phyloP scores from a whole-genome alignment of 2,113 vertebrate genomes.

The Oceanodroma tethys region DNA sequence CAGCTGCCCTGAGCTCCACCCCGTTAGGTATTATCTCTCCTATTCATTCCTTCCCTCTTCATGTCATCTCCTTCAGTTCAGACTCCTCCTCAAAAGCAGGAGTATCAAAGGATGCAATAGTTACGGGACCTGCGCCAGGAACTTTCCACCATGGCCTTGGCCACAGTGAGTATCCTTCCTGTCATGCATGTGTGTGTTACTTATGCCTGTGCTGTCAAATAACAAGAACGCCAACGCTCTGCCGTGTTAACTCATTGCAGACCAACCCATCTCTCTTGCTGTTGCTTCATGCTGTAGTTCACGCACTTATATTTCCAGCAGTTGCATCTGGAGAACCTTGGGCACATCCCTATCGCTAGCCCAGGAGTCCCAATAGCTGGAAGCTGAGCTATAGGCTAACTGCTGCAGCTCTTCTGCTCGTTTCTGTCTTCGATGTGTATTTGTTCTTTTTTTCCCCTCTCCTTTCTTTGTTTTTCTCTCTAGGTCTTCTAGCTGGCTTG shows the following conservation, averaged over 20 bases:
- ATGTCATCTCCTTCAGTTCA: slow-evolving; percentile 75
- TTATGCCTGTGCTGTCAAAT: not conserved
- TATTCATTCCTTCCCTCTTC: slow-evolving; percentile 77
- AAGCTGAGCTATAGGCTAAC: not conserved
- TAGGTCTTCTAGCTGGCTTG: slow-evolving; percentile 84
- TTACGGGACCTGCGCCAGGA: slow-evolving; percentile 79
- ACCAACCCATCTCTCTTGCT: not conserved
- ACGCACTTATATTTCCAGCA: not conserved
- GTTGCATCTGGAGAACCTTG: not conserved
- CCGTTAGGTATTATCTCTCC: slow-evolving; percentile 74
- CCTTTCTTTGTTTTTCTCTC: slow-evolving; percentile 57
- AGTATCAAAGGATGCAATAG: slow-evolving; percentile 79
- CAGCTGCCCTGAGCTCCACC: slow-evolving; percentile 70
- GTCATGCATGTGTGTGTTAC: not conserved
- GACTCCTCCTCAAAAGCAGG: slow-evolving; percentile 74
- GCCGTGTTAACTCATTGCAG: not conserved
- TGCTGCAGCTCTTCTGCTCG: not conserved
- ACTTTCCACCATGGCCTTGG: slow-evolving; percentile 82
- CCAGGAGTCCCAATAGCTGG: not conserved
- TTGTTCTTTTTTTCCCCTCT: slow-evolving; percentile 60
- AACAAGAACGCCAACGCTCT: not conserved
- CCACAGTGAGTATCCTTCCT: slow-evolving; percentile 77
- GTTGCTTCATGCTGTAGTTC: not conserved
- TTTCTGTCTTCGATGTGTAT: slow-evolving; percentile 61
- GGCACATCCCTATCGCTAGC: not conserved